Conservation (phyloP, 2,797 vertebrate species). For the Eulemur coronatus region DNA sequence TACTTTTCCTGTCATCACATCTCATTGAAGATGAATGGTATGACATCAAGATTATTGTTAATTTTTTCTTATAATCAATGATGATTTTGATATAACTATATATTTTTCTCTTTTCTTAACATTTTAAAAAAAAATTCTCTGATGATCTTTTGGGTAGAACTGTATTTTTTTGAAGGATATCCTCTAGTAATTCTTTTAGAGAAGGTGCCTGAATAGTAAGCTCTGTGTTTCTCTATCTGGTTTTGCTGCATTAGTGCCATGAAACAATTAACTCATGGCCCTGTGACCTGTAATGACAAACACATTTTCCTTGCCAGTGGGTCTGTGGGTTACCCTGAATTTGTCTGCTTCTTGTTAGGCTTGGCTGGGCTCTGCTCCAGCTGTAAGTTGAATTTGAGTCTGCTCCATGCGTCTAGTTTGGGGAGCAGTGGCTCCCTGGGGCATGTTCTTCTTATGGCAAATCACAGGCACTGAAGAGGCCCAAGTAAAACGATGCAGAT, state of each 20-base stretch:
- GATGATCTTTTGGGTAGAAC: not conserved
- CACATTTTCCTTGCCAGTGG: not conserved
- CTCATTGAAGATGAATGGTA: not conserved
- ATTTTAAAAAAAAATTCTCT: not conserved
- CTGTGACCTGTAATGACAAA: not conserved
- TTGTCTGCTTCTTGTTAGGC: not conserved
- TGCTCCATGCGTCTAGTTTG: not conserved
- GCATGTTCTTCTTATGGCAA: not conserved
- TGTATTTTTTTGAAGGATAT: not conserved
- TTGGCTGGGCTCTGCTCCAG: not conserved
- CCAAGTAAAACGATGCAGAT: not conserved
- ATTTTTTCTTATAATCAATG: not conserved
- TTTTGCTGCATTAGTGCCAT: not conserved
- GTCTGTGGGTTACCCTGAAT: not conserved
- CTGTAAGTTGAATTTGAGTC: not conserved
- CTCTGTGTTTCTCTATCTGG: not conserved
- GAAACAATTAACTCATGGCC: not conserved
- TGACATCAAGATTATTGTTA: not conserved
- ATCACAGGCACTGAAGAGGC: not conserved
- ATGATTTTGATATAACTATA: not conserved
- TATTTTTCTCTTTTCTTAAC: slow-evolving; percentile 9
- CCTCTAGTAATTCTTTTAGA: not conserved
- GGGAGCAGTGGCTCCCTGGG: not conserved
- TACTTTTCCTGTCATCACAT: not conserved
- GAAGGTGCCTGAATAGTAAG: not conserved